phyloP scores from a whole-genome alignment of 1,140 invertebrate species.

The Temnothorax nylanderi region DNA sequence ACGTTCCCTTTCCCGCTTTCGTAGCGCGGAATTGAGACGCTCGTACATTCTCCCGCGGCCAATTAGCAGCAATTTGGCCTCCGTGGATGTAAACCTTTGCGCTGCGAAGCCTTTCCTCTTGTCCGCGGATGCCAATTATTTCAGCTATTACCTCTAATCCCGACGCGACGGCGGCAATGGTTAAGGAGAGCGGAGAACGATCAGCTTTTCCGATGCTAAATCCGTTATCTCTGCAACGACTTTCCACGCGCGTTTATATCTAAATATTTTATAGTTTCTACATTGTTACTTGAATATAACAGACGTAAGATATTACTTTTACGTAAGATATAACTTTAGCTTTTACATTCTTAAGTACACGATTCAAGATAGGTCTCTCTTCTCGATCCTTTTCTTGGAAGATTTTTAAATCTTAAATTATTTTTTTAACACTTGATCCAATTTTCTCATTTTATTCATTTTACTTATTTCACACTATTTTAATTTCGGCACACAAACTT shows the following conservation, averaged over 20 bases:
- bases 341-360: neutral
- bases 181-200: conserved; percentile 5
- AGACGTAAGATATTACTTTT: neutral
- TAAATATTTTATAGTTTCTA: neutral
- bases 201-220: neutral
- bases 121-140: conserved; percentile 23
- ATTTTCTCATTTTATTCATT: neutral
- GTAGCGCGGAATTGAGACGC: conserved; percentile 38
- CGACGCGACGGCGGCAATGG: neutral
- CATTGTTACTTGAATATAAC: neutral
- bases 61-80: conserved; percentile 50
- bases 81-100: conserved; percentile 19
- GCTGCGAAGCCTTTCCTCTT: neutral
- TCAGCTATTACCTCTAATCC: conserved; percentile 12
- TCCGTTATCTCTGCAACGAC: neutral
- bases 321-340: neutral
- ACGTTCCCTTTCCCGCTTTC: conserved; percentile 20
- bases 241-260: neutral
- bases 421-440: neutral
- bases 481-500: neutral
- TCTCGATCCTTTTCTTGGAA: neutral
- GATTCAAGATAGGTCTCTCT: neutral
- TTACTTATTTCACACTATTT: neutral
- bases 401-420: neutral
- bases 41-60: conserved; percentile 14